Evolutionary conservation across 2,797 vertebrate genomes (phyloP).

Genomic region (Neosalanx taihuensis): DNA sequence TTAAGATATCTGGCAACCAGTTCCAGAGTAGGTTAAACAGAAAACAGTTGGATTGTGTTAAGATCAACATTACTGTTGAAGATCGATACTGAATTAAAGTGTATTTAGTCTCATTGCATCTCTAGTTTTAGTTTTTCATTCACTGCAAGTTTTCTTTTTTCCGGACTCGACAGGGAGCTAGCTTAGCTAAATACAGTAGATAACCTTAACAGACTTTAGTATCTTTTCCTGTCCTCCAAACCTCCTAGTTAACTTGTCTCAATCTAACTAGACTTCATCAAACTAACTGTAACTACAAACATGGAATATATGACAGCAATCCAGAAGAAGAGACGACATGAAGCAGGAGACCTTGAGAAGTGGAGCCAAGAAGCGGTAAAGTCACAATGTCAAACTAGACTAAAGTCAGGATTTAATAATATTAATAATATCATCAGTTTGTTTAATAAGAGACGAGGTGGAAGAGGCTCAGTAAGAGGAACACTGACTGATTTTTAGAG

Average conservation of each 20-base stretch:
- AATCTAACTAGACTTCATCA: not conserved
- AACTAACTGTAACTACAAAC: not conserved
- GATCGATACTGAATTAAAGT: not conserved
- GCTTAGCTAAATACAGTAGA: not conserved
- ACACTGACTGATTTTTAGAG: too few species aligned
- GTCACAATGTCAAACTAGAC: conserved; percentile 6
- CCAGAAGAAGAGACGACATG: conserved; percentile 53
- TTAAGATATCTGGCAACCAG: too few species aligned
- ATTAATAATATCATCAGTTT: not conserved
- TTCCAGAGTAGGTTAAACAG: too few species aligned
- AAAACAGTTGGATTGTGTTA: too few species aligned
- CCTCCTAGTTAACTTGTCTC: not conserved
- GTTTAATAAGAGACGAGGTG: conserved; percentile 13
- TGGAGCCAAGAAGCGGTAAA: conserved; percentile 38
- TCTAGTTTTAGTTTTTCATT: too few species aligned
- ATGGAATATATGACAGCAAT: conserved; percentile 47
- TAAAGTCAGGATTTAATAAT: conserved; percentile 4
- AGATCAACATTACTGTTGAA: not conserved
- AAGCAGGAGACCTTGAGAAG: conserved; percentile 29
- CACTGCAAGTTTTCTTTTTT: too few species aligned
- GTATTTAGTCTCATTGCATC: not conserved
- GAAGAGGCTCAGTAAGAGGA: not conserved
- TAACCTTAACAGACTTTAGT: not conserved
- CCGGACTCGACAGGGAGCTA: too few species aligned
- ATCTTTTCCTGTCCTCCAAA: not conserved